Evolutionary conservation across 1,140 invertebrate genomes (phyloP).

Genomic region (Drosophila kepulauana): DNA sequence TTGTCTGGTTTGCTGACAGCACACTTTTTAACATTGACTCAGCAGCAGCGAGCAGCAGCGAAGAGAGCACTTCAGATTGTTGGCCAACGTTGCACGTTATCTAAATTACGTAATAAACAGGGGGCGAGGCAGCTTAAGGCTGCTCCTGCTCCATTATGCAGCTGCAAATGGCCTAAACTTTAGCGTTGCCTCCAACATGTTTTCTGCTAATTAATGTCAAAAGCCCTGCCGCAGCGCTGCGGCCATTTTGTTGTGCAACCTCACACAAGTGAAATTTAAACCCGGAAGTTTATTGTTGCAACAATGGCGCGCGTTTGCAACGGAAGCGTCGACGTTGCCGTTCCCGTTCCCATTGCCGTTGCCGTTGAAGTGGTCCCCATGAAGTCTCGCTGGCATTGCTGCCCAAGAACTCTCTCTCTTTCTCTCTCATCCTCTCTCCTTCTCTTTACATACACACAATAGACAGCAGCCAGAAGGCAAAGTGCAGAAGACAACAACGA

Average conservation of each 20-base stretch:
- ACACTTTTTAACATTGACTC: slow-evolving; percentile 25
- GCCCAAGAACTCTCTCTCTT: slow-evolving; percentile 22
- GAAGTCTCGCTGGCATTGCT: slow-evolving; percentile 41
- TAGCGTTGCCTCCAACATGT: slow-evolving; percentile 58
- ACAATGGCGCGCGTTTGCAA: slow-evolving; percentile 61
- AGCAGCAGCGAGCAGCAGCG: background rate
- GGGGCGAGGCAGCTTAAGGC: slow-evolving; percentile 28
- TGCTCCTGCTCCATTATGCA: slow-evolving; percentile 51
- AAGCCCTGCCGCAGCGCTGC: slow-evolving; percentile 53
- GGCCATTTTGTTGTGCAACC: slow-evolving; percentile 49
- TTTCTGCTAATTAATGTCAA: slow-evolving; percentile 81
- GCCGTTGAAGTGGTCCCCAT: slow-evolving; percentile 22
- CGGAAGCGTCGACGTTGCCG: slow-evolving; percentile 48
- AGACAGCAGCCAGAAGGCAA: slow-evolving; percentile 15
- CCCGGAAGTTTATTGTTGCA: slow-evolving; percentile 78
- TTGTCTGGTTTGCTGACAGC: slow-evolving; percentile 24
- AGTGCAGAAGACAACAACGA: slow-evolving; percentile 17
- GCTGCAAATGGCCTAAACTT: slow-evolving; percentile 70
- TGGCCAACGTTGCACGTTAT: slow-evolving; percentile 7
- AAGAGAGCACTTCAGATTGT: no score
- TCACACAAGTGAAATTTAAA: slow-evolving; percentile 75
- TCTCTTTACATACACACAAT: slow-evolving; percentile 23
- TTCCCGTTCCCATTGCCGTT: slow-evolving; percentile 10
- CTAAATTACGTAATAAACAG: slow-evolving; percentile 67
- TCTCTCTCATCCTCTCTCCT: no score